Conservation (phyloP, 1,140 invertebrate species). For the Macrobrachium nipponense region DNA sequence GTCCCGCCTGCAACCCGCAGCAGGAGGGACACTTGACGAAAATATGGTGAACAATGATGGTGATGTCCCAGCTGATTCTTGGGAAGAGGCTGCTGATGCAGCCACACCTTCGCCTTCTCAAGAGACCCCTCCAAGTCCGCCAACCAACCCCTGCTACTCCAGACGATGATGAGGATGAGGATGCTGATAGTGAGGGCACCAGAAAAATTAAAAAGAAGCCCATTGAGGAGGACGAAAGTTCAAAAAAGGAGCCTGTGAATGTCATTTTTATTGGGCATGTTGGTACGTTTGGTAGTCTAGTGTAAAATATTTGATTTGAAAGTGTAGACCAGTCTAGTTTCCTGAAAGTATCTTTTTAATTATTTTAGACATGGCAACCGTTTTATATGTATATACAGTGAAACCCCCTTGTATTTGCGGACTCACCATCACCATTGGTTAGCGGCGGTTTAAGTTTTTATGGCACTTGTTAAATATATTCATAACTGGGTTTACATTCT, state of each 20-base stretch:
- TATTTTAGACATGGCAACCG: no score
- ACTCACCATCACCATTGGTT: no score
- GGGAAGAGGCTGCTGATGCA: conserved; percentile 81
- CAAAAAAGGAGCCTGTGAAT: conserved; percentile 98
- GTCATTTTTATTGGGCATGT: conserved; percentile 99
- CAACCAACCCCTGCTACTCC: conserved; percentile 74
- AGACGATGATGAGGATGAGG: conserved; percentile 75
- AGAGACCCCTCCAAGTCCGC: conserved; percentile 50
- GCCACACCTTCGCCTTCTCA: conserved; percentile 61
- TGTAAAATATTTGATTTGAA: background rate
- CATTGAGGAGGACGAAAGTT: conserved; percentile 66
- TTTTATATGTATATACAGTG: no score
- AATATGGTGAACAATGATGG: conserved; percentile 49
- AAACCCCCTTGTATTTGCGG: no score
- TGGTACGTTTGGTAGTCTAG: conserved; percentile 74
- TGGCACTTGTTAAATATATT: no score
- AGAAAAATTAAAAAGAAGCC: conserved; percentile 64
- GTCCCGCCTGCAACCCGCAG: conserved; percentile 67
- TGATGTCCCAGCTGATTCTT: conserved; percentile 78
- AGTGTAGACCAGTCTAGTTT: no score
- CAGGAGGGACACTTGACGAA: conserved; percentile 73
- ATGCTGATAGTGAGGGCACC: conserved; percentile 70
- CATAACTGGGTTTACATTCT: no score
- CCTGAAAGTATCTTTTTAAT: no score
- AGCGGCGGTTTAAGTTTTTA: no score